Evolutionary conservation across 2,113 vertebrate species (phyloP).

Genomic region (Sporophila hypoxantha): DNA sequence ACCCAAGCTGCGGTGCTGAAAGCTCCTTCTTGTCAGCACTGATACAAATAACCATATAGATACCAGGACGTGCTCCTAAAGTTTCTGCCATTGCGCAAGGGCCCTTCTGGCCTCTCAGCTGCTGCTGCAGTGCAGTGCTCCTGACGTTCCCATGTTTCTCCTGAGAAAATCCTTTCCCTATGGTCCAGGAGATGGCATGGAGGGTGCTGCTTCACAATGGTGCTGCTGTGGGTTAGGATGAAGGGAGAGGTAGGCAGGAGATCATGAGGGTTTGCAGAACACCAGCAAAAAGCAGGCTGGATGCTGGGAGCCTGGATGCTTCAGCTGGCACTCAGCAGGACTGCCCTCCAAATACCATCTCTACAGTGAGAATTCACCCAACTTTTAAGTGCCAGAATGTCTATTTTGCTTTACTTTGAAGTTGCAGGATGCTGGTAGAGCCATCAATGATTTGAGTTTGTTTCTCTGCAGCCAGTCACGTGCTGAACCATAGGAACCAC

Average conservation of each 20-base stretch:
- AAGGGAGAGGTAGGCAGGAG: background rate
- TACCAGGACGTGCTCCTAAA: constrained; percentile 17
- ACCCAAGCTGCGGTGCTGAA: constrained; percentile 28
- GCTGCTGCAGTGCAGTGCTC: background rate
- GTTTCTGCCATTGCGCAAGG: background rate
- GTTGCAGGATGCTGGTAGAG: background rate
- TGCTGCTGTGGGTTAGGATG: fast-evolving
- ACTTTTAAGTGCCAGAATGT: background rate
- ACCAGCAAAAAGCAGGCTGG: background rate
- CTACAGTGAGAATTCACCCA: background rate
- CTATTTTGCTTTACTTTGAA: background rate
- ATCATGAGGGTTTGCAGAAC: background rate
- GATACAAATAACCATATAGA: constrained; percentile 40
- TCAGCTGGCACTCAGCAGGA: background rate
- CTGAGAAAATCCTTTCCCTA: background rate
- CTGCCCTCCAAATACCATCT: background rate
- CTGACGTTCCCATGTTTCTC: background rate
- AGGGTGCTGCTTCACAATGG: background rate
- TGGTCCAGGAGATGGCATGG: background rate
- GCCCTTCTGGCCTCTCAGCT: constrained; percentile 16
- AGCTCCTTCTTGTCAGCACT: constrained; percentile 32
- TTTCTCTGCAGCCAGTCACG: background rate
- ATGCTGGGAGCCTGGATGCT: background rate
- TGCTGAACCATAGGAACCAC: background rate
- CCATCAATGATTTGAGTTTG: background rate